Evolutionary conservation across 2,113 vertebrate species (phyloP).

Genomic region (Larimichthys crocea): DNA sequence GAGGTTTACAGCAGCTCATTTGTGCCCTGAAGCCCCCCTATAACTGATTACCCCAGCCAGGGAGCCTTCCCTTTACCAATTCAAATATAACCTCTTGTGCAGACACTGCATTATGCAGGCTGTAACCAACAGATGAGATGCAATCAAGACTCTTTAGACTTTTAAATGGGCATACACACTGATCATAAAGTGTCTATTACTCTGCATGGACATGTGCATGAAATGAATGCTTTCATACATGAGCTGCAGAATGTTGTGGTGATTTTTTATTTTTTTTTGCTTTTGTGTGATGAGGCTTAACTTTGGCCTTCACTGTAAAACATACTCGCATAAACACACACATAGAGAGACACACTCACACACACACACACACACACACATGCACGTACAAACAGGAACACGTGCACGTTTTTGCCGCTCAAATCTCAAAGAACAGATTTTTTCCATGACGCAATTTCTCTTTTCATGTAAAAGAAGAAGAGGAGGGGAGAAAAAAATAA

Average conservation of each 20-base stretch:
- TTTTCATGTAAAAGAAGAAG: slow-evolving; percentile 76
- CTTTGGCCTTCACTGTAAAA: slow-evolving; percentile 14
- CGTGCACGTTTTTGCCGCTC: slow-evolving; percentile 51
- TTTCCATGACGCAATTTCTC: slow-evolving; percentile 86
- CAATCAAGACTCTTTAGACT: neutral
- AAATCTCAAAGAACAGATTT: slow-evolving; percentile 68
- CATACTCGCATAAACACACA: neutral
- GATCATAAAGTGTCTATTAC: neutral
- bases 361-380: neutral
- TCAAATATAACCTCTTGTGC: neutral
- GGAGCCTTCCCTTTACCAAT: neutral
- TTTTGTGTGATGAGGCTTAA: neutral
- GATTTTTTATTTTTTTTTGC: neutral
- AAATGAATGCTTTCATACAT: neutral
- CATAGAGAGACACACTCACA: neutral
- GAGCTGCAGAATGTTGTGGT: neutral
- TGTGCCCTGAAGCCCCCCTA: neutral
- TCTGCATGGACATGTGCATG: neutral
- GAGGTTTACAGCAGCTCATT: neutral
- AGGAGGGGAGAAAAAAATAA: slow-evolving; percentile 27
- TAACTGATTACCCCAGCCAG: neutral
- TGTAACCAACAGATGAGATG: neutral
- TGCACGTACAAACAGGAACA: neutral
- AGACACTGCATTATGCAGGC: neutral
- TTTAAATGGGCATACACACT: neutral